Evolutionary conservation across 2,113 vertebrate genomes (phyloP), one percentile per base, ranked within the genome.

Genomic region (Chaenocephalus aceratus): DNA sequence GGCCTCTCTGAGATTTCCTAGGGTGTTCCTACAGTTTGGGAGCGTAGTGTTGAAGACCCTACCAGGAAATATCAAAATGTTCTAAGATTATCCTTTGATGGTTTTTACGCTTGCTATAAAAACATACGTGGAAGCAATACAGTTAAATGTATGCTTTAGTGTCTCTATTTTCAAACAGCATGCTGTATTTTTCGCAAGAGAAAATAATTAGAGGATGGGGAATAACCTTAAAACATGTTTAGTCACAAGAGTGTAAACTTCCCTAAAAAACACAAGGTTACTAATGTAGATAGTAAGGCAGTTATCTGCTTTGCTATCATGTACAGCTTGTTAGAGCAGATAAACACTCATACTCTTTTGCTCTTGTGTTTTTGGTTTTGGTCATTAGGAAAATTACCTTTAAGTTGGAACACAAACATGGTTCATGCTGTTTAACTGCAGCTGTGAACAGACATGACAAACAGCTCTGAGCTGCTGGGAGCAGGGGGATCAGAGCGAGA

Each of bases 391-490:
- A 45, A 59, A 44, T 44, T n/a, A 44, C 16, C 18, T 53, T 60
- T 30, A 15, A 61, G 36, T 49, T 73, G 41, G 36, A 52, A 30
- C 21, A 44, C 36, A 71, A 48, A 62, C 67, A 77, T 23, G 23
- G 48, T 71, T 45, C 8, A 14, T 21, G 44, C 60, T 52, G 46
- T 67, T 54, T 52, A 36, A 60, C 45, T 45, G 62, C 21, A 30
- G 26, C 30, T 16, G 23, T 49, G 64, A 66, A 52, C 64, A 66
- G 48, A 66, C 34, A 52, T 48, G 46, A 18, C 48, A 52, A 30
- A 52, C 10, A 34, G 64, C 26, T 1, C 48, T 34, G 64, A 65
- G 63, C 66, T 67, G 63, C 63, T 71, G 75, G 72, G 60, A 57
- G 61, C 61, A 64, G 60, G 23, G 41, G 41, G 52, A 65, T 65